phyloP scores from a whole-genome alignment of 92 coral and sea anemone genomes.

The Muricea muricata region DNA sequence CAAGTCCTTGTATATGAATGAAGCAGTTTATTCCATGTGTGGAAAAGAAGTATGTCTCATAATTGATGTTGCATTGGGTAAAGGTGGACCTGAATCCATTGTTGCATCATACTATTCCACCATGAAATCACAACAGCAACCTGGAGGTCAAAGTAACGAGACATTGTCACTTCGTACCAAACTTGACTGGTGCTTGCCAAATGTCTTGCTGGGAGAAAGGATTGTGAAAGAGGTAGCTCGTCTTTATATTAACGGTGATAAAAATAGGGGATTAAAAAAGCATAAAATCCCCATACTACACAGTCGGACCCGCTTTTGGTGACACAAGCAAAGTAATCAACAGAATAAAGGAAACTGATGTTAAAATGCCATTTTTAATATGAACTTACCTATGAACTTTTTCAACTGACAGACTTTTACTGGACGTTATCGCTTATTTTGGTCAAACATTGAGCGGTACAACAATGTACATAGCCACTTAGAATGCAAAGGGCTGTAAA shows the following conservation, averaged over 20 bases:
- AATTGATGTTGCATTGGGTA: neutral
- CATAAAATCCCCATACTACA: neutral
- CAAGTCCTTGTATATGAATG: neutral
- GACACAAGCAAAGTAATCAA: neutral
- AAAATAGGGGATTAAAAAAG: neutral
- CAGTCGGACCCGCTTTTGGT: neutral
- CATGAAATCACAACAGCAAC: neutral
- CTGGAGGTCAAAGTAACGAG: constrained; percentile 11
- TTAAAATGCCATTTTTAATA: neutral
- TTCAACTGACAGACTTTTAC: too few species aligned
- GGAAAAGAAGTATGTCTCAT: constrained; percentile 1
- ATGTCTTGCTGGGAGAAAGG: constrained; percentile 15
- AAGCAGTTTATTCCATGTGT: neutral
- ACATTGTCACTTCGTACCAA: constrained; percentile 5
- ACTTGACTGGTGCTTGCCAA: constrained; percentile 19
- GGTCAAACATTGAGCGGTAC: too few species aligned
- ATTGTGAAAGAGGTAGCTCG: neutral
- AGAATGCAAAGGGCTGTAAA: too few species aligned
- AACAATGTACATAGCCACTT: too few species aligned
- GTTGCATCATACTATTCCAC: neutral
- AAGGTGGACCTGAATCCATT: neutral
- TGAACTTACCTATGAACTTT: too few species aligned
- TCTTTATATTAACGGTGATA: neutral
- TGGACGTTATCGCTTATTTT: too few species aligned
- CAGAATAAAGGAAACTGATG: neutral